Evolutionary conservation across 92 coral and sea anemone genomes (phyloP).

Genomic region (Parazoanthus atlanticus): DNA sequence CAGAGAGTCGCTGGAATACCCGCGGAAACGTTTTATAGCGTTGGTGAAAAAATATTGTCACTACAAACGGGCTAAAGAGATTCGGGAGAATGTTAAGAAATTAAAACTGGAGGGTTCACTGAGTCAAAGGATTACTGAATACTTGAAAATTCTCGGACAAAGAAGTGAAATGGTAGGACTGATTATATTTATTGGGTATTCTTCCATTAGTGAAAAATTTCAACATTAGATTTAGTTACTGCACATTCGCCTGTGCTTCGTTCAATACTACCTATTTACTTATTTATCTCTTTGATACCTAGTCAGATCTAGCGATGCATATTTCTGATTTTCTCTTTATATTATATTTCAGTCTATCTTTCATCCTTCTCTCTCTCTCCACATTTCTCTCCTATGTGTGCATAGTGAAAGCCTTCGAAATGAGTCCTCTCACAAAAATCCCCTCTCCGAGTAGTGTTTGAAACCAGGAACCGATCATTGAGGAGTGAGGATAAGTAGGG

Average conservation of each 20-base stretch:
- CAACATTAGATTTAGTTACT: neutral
- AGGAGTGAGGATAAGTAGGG: too few species aligned
- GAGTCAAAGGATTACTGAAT: conserved; percentile 58
- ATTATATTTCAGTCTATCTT: too few species aligned
- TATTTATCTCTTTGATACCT: neutral
- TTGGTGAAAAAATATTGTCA: conserved; percentile 77
- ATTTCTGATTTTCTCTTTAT: neutral
- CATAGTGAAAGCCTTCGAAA: too few species aligned
- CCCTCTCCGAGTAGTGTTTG: too few species aligned
- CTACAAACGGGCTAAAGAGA: conserved; percentile 75
- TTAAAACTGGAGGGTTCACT: conserved; percentile 55
- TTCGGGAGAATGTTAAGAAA: conserved; percentile 66
- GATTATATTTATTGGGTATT: neutral
- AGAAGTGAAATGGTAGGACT: conserved; percentile 69
- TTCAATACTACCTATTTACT: neutral
- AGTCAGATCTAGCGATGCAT: neutral
- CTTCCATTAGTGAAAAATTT: neutral
- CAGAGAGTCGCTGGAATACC: conserved; percentile 78
- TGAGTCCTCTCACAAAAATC: too few species aligned
- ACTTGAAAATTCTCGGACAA: conserved; percentile 68
- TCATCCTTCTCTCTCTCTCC: too few species aligned
- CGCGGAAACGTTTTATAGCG: conserved; percentile 76
- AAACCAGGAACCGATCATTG: too few species aligned
- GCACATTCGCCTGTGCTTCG: neutral
- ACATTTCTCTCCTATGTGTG: too few species aligned